Evolutionary conservation across 2,888 invertebrate species (phyloP), one percentile per base, ranked within the genome.

Genomic region (Amorpha juglandis): DNA sequence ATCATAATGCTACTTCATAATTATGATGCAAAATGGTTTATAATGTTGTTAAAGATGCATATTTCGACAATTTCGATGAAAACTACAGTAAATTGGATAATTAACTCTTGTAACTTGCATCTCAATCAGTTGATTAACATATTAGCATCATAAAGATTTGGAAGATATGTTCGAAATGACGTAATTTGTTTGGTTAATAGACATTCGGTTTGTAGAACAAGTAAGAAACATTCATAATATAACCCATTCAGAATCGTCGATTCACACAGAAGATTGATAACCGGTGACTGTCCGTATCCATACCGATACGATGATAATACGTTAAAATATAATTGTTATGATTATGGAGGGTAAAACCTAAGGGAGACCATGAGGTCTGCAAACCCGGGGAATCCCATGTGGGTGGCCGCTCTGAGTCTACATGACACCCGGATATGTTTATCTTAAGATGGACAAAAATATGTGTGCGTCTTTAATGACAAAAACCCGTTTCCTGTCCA

Each of bases 51-150:
- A 16, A 55, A 55, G 55, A 55, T 38, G 16, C 33, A 55, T 11
- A 58, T 42, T 58, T 19, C 58, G 21, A 19, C n/a, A 58, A 16
- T 38, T 52, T 6, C 11, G 38, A 19, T 38, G 42, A 58, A 35
- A 42, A 38, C 35, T 38, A 38, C 55, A 58, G 12, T 42, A 42
- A 58, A 42, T 38, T 42, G 42, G 14, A 6, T 58, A 58, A 58
- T 58, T 42, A 58, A 58, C 6, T 58, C 42, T 11, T 16, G 19
- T 42, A 42, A 42, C 7, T 58, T 42, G 58, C 38, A 58, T 42
- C 11, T 19, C 42, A 58, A 58, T 38, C 6, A 16, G 12, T 42
- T 58, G 16, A 58, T 58, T 58, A 58, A 42, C 58, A 58, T 42
- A 42, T 58, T 55, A 19, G 38, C 42, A 38, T 38, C 58, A 12